Conservation (phyloP, 2,797 vertebrate species). For the Rhabdomys pumilio region DNA sequence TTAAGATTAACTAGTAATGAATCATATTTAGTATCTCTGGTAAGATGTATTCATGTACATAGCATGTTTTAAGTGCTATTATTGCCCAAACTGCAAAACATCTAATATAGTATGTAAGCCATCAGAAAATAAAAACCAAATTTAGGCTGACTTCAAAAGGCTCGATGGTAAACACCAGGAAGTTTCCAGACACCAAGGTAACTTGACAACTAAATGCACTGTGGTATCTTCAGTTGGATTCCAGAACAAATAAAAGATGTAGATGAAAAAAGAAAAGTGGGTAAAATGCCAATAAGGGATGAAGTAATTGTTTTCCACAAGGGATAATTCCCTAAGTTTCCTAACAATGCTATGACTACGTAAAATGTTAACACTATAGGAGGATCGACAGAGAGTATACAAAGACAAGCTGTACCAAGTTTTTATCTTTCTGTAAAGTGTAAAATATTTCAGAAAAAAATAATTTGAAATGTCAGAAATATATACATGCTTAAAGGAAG, state of each 20-base stretch:
- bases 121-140: background rate
- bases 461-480: background rate
- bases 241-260: background rate
- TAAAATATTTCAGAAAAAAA: background rate
- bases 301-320: background rate
- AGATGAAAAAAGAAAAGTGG: background rate
- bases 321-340: background rate
- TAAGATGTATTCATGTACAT: background rate
- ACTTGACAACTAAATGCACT: background rate
- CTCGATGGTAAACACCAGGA: background rate
- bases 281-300: background rate
- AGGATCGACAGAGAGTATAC: background rate
- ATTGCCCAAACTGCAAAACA: background rate
- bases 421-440: background rate
- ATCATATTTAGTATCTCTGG: background rate
- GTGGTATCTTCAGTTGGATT: background rate
- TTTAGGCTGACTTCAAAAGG: background rate
- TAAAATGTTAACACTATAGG: background rate
- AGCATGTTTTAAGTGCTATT: background rate
- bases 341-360: background rate
- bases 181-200: background rate
- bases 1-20: background rate
- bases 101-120: background rate
- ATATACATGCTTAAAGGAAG: background rate
- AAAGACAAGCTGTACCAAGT: background rate